Percentiles rank a stretch among this genome's conserved stretches.
phyloP scores from a whole-genome alignment of 2,888 invertebrate species.

The Cryptosula pallasiana region DNA sequence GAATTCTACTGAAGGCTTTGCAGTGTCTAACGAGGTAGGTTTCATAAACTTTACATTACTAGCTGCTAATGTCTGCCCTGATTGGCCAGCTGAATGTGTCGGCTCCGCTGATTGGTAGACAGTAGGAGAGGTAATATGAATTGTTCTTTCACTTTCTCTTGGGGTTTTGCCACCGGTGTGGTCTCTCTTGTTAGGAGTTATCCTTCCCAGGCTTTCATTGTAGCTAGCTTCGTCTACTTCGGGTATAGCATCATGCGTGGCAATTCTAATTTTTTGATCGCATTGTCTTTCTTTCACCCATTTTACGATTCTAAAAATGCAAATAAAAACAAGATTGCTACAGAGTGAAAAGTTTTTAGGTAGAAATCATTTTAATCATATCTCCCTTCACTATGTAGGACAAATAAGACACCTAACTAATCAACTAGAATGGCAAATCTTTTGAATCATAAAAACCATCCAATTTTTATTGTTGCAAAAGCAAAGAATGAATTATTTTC shows the following conservation, averaged over 20 bases:
- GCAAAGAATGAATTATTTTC: too few relatives aligned
- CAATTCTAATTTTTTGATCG: background rate
- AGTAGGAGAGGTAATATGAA: background rate
- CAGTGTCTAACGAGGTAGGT: background rate
- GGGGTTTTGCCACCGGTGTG: background rate
- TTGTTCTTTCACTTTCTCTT: background rate
- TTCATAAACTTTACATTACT: background rate
- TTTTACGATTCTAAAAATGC: background rate
- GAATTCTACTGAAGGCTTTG: background rate
- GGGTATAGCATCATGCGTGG: constrained; percentile 7
- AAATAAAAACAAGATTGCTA: too few relatives aligned
- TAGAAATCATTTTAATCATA: too few relatives aligned
- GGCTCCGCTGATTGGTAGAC: background rate
- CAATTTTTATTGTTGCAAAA: too few relatives aligned
- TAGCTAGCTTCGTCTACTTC: constrained; percentile 13
- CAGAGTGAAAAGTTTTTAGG: too few relatives aligned
- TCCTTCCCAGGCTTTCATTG: background rate
- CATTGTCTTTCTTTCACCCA: constrained; percentile 21
- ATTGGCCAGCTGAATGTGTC: background rate
- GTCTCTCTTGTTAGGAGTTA: constrained; percentile 7
- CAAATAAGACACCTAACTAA: too few relatives aligned
- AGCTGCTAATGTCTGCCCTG: background rate
- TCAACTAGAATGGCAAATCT: too few relatives aligned
- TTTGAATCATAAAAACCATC: too few relatives aligned
- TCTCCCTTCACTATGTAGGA: too few relatives aligned